Conservation (phyloP, 2,888 invertebrate species). For the Dryadula phaetusa region DNA sequence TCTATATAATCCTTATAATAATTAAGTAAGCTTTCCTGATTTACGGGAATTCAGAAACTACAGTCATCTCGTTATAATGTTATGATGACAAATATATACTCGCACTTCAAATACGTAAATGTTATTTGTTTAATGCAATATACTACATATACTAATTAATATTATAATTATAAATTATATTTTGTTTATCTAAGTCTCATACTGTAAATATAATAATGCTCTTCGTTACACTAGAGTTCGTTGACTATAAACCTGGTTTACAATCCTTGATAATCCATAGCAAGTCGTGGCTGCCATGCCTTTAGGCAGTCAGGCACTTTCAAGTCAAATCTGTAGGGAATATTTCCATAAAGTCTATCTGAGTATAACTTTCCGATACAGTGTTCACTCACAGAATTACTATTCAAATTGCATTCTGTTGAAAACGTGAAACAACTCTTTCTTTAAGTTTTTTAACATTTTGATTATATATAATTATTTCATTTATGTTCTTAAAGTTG, state of each 20-base stretch:
- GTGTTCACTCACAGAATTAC: slow-evolving; percentile 41
- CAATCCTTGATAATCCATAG: slow-evolving; percentile 59
- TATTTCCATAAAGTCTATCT: slow-evolving; percentile 47
- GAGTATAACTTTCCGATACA: slow-evolving; percentile 54
- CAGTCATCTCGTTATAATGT: slow-evolving; percentile 3
- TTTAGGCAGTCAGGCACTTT: slow-evolving; percentile 42
- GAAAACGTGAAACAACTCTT: slow-evolving; percentile 35
- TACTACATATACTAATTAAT: background rate
- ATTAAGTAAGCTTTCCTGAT: background rate
- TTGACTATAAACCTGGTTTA: slow-evolving; percentile 71
- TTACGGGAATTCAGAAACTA: slow-evolving; percentile 4
- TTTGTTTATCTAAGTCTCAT: background rate
- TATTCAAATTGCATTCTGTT: slow-evolving; percentile 43
- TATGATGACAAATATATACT: background rate
- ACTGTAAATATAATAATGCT: slow-evolving; percentile 1
- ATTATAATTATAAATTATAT: background rate
- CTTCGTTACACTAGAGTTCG: slow-evolving; percentile 47
- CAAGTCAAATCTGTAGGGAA: slow-evolving; percentile 54
- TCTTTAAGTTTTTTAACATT: slow-evolving; percentile 22
- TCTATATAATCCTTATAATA: background rate
- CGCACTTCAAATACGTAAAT: background rate
- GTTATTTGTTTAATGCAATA: background rate
- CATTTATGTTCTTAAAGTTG: background rate
- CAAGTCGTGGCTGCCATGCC: slow-evolving; percentile 53
- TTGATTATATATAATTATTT: slow-evolving; percentile 4